Conservation (phyloP, 2,797 vertebrate genomes). For the Protonibea diacanthus region DNA sequence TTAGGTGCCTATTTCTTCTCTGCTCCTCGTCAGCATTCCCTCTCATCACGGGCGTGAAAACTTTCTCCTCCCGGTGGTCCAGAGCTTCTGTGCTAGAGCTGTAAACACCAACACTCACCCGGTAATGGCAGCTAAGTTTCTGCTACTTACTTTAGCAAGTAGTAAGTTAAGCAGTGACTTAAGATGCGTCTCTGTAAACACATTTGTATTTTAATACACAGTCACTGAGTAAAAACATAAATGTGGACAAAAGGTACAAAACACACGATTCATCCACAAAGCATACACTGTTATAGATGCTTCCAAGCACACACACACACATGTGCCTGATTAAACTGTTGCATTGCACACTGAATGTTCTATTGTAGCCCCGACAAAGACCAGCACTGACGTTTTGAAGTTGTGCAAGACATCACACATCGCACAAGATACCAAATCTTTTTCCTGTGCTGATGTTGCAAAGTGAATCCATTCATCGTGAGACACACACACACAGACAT, state of each 20-base stretch:
- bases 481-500: constrained; percentile 3
- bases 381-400: constrained; percentile 28
- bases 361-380: constrained; percentile 48
- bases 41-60: no score
- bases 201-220: constrained; percentile 4
- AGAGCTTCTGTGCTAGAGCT: no score
- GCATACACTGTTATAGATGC: constrained; percentile 35
- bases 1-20: no score
- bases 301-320: constrained; percentile 28
- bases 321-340: constrained; percentile 48
- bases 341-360: constrained; percentile 47
- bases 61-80: no score
- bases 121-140: no score
- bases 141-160: no score
- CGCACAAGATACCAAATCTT: not conserved
- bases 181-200: not conserved
- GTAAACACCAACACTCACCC: no score
- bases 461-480: constrained; percentile 21
- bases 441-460: constrained; percentile 2
- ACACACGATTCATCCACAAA: constrained; percentile 42
- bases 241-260: constrained; percentile 29
- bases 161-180: not conserved
- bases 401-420: constrained; percentile 26
- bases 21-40: no score
- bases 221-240: constrained; percentile 16